Evolutionary conservation across 2,797 vertebrate genomes (phyloP), one percentile per base, ranked within the genome.

Genomic region (Pteropus rufus): DNA sequence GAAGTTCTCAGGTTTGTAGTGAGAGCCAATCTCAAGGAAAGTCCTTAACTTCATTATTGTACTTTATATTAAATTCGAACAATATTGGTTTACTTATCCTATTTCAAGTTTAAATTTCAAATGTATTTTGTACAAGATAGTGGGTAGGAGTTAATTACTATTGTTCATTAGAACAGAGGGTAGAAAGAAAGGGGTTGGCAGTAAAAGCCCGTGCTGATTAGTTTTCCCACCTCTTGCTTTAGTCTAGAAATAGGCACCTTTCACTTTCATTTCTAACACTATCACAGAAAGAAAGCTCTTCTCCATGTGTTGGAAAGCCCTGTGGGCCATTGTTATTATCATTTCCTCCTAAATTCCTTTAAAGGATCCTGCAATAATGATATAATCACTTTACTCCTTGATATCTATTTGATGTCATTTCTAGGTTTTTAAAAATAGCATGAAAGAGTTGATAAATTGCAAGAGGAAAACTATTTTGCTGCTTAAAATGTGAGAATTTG

Each of bases 21-120:
- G 11, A 93, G 80, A 93, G 24, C 23, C 67, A 81, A 36, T 88
- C 44, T 77, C 56, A 92, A 94, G 29, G 36, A 90, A 94, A 83
- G 29, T 10, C n/a, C n/a, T 81, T 41, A 64, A 72, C 6, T 73
- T 54, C 46, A 41, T 87, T 89, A 29, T 39, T 52, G 16, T 73
- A 10, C 41, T 91, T 80, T 65, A 77, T n/a, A 58, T 15, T 86
- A 58, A 60, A 83, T 62, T 83, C 62, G 64, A 82, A 73, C 34
- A 87, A 14, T 36, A 39, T 54, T 58, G 62, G 10, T 21, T 72
- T 89, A 41, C 60, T 80, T 44, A 77, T 90, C 91, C 82, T 72
- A 52, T 72, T 96, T 77, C 24, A 88, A 60, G 2, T 41, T 91
- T 83, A 46, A 4, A 91, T 69, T 96, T 85, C 76, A 54, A 80